Evolutionary conservation across 2,113 vertebrate species (phyloP), one percentile per base, ranked within the genome.

Genomic region (human (Homo sapiens)): DNA sequence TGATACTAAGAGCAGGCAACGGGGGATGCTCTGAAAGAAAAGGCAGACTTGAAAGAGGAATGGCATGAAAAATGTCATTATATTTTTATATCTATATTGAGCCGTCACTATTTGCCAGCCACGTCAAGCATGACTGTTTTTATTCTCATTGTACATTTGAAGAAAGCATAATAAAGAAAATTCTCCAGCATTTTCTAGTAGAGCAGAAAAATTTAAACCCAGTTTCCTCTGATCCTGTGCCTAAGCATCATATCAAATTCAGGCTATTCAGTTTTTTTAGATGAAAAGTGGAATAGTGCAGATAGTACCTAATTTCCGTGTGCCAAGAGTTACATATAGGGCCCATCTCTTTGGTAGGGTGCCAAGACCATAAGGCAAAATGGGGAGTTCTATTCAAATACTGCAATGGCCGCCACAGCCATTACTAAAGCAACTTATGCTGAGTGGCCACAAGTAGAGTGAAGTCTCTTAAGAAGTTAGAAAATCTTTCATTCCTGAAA

Each of bases 141-240:
- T 64, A 35, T 94, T 87, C 38, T 89, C 27, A 50, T 70, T 94
- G 90, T 40, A 68, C 27, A 70, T 90, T 80, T 83, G 20, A 84
- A 14, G 8, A 85, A 94, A 73, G 17, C 38, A 11, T 61, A 92
- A 45, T 22, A 52, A 66, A 68, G 3, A 25, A 40, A 32, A 14
- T 43, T 81, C 75, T 80, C 30, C 50, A 23, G 30, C 25, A 8
- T 40, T 72, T 75, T 81, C n/a, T 52, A 50, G 3, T 40, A 16
- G 72, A 48, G 13, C 40, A 75, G 4, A 75, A 20, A 66, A 61
- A 40, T 84, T 73, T 40, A 85, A 59, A 66, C 2, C 30, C 43
- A 50, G 0, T 79, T 23, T 35, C 76, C 50, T 45, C 30, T 48
- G 50, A 59, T 23, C 4, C 27, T 48, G 12, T 8, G 25, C 14